Conservation (phyloP, 2,113 vertebrate genomes). For the Grantiella picta region DNA sequence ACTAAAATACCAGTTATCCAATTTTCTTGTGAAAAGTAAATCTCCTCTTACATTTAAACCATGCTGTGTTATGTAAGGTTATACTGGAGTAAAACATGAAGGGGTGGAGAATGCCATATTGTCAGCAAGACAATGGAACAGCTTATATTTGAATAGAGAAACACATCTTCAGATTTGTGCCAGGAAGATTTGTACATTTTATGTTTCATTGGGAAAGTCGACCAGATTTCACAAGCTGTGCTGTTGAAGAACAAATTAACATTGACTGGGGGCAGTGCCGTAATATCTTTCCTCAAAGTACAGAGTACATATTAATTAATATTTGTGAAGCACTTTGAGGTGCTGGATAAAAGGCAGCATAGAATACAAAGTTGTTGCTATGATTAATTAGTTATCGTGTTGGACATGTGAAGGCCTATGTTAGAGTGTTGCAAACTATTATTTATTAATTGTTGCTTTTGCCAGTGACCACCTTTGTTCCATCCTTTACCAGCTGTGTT, state of each 20-base stretch:
- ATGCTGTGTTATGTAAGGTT: slow-evolving; percentile 62
- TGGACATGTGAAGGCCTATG: not conserved
- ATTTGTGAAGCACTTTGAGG: slow-evolving; percentile 40
- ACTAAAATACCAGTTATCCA: slow-evolving; percentile 47
- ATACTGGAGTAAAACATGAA: not conserved
- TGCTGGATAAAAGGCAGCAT: slow-evolving; percentile 19
- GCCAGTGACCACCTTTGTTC: not conserved
- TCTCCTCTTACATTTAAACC: slow-evolving; percentile 31
- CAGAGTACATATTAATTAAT: slow-evolving; percentile 38
- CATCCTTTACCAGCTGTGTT: not conserved
- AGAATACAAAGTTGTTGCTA: slow-evolving; percentile 6
- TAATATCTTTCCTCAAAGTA: slow-evolving; percentile 41
- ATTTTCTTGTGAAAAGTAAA: slow-evolving; percentile 60
- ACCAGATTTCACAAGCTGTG: slow-evolving; percentile 12
- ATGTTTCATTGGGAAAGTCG: not conserved
- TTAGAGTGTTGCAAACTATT: slow-evolving; percentile 21
- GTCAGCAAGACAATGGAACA: not conserved
- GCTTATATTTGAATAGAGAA: not conserved
- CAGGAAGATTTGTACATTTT: slow-evolving; percentile 30
- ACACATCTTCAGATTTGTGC: slow-evolving; percentile 1
- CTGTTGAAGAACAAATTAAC: slow-evolving; percentile 32
- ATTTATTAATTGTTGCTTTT: slow-evolving; percentile 51
- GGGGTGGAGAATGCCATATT: slow-evolving; percentile 31
- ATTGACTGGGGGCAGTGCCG: not conserved
- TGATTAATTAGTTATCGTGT: slow-evolving; percentile 54